phyloP scores from a whole-genome alignment of 2,888 invertebrate genomes.

The Troides aeacus region DNA sequence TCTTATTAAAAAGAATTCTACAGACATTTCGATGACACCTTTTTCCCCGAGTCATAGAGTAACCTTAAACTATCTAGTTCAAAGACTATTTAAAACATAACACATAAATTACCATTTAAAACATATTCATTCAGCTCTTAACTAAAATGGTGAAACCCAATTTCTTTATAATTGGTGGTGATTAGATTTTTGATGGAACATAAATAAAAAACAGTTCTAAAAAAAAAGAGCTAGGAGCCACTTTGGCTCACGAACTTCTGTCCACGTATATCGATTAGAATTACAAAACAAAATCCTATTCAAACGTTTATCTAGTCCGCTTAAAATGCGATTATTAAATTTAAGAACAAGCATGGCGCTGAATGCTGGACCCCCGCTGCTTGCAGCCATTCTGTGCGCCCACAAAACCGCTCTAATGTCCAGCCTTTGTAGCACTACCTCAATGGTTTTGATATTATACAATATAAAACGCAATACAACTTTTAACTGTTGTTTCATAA shows the following conservation, averaged over 20 bases:
- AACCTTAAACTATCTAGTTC: too few species aligned
- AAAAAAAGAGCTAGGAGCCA: too few species aligned
- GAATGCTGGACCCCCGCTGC: conserved; percentile 56
- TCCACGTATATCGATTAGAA: conserved; percentile 26
- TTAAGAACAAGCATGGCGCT: conserved; percentile 52
- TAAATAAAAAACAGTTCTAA: too few species aligned
- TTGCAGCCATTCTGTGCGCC: conserved; percentile 47
- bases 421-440: conserved; percentile 44
- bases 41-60: too few species aligned
- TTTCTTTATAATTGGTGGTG: too few species aligned
- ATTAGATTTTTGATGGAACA: too few species aligned
- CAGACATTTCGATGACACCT: too few species aligned
- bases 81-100: too few species aligned
- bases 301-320: conserved; percentile 32
- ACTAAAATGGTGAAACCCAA: too few species aligned
- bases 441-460: conserved; percentile 51
- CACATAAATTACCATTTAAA: too few species aligned
- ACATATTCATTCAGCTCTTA: too few species aligned
- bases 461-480: conserved; percentile 49
- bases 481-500: conserved; percentile 9
- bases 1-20: too few species aligned
- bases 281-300: conserved; percentile 11
- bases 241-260: conserved; percentile 4
- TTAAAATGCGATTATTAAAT: conserved; percentile 67
- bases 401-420: conserved; percentile 46